These are phyloP conservation scores for Apamea anceps DNA, from an alignment of 2,888 invertebrate species.

Conservation along the genomic window DNA sequence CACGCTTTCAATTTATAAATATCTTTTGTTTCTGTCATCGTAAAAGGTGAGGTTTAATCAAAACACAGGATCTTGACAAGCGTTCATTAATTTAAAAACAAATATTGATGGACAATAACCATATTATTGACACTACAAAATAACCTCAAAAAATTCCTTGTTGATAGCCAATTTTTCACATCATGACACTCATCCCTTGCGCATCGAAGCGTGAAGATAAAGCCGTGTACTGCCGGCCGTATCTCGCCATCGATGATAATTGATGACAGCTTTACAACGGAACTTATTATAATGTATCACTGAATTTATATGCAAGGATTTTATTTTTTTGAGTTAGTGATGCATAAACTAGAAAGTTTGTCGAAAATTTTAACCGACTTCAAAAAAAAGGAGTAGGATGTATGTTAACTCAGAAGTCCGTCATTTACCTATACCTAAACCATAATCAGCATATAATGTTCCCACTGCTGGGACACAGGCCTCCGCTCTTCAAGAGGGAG, in stretches of 20 bases:
- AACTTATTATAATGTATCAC: constrained; percentile 12
- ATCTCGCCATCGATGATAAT: constrained; percentile 44
- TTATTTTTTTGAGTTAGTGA: background rate
- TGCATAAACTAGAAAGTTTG: background rate
- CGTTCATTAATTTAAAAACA: constrained; percentile 40
- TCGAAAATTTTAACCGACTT: no score
- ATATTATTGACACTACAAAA: constrained; percentile 36
- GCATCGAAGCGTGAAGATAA: constrained; percentile 62
- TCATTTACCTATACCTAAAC: no score
- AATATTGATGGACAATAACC: constrained; percentile 28
- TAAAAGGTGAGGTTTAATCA: constrained; percentile 9
- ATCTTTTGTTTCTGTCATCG: constrained; percentile 12
- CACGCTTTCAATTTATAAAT: background rate
- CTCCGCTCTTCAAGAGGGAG: no score
- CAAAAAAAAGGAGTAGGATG: no score
- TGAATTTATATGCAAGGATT: constrained; percentile 10
- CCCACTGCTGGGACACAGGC: no score
- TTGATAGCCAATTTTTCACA: constrained; percentile 32
- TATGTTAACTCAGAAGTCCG: no score
- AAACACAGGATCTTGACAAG: constrained; percentile 36
- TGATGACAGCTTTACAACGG: constrained; percentile 46
- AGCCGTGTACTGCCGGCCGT: constrained; percentile 42
- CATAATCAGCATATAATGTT: no score
- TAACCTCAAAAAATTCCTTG: background rate
- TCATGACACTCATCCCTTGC: constrained; percentile 16